These are phyloP conservation scores for Pocillopora verrucosa DNA, from an alignment of 64 coral and sea anemone species.

Conservation along the genomic window DNA sequence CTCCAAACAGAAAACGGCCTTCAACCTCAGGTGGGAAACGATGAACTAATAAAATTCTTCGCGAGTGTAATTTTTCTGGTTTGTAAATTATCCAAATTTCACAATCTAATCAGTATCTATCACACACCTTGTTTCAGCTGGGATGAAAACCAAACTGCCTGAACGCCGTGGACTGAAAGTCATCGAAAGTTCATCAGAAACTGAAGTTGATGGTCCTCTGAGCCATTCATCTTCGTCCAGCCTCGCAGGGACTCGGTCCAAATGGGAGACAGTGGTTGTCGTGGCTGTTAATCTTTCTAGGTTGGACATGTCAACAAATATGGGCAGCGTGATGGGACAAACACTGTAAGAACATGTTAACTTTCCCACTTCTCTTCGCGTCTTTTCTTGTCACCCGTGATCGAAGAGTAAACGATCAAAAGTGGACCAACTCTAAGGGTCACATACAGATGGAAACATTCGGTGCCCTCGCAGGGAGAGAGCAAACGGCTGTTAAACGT, in stretches of 20 bases:
- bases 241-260: conserved; percentile 62
- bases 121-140: conserved; percentile 28
- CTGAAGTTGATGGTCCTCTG: conserved; percentile 66
- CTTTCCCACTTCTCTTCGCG: too few relatives aligned
- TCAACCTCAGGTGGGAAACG: conserved; percentile 14
- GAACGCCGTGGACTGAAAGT: neutral
- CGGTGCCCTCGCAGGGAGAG: too few relatives aligned
- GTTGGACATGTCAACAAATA: conserved; percentile 90
- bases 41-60: neutral
- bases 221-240: conserved; percentile 85
- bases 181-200: conserved; percentile 66
- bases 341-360: conserved; percentile 66
- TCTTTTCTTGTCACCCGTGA: neutral
- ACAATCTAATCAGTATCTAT: neutral
- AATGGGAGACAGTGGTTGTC: conserved; percentile 96
- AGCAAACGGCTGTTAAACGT: too few relatives aligned
- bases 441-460: too few relatives aligned
- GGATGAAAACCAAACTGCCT: neutral
- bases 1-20: conserved; percentile 41
- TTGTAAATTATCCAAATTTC: too few relatives aligned
- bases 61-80: neutral
- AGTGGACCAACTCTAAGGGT: too few relatives aligned
- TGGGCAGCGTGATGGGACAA: conserved; percentile 96
- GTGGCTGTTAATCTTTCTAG: conserved; percentile 86
- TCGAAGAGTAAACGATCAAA: neutral